Evolutionary conservation across 2,113 vertebrate genomes (phyloP).

Genomic region (Mola mola): DNA sequence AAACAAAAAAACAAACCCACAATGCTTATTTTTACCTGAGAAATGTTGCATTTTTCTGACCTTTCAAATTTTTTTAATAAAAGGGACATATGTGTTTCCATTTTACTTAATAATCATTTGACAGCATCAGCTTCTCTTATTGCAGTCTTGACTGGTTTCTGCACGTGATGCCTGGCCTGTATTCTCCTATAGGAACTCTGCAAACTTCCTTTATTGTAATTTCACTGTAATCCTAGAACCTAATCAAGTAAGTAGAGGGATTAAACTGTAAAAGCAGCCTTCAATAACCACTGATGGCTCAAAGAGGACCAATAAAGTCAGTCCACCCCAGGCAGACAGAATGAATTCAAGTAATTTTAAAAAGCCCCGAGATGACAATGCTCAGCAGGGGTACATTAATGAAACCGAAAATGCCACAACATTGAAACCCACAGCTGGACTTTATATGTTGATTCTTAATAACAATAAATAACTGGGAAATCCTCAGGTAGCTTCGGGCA

Average conservation of each 20-base stretch:
- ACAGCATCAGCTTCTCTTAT: no score
- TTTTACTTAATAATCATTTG: no score
- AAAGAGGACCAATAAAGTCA: conserved; percentile 15
- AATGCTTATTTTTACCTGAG: no score
- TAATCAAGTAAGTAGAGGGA: not conserved
- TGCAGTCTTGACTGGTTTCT: no score
- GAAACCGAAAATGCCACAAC: no score
- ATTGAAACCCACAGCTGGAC: not conserved
- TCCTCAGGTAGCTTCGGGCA: conserved; percentile 12
- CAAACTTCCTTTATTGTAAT: not conserved
- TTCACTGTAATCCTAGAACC: not conserved
- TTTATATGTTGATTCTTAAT: not conserved
- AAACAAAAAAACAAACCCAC: no score
- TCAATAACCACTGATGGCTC: not conserved
- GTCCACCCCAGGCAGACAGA: no score
- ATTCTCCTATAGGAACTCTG: no score
- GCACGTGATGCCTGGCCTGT: no score
- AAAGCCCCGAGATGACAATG: not conserved
- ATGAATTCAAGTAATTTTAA: not conserved
- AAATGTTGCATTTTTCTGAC: no score
- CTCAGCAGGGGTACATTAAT: not conserved
- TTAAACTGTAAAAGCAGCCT: not conserved
- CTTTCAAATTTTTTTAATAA: no score
- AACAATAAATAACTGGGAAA: conserved; percentile 26
- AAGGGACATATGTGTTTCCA: no score